Evolutionary conservation across 2,113 vertebrate genomes (phyloP).

Genomic region (Sigmodon hispidus): DNA sequence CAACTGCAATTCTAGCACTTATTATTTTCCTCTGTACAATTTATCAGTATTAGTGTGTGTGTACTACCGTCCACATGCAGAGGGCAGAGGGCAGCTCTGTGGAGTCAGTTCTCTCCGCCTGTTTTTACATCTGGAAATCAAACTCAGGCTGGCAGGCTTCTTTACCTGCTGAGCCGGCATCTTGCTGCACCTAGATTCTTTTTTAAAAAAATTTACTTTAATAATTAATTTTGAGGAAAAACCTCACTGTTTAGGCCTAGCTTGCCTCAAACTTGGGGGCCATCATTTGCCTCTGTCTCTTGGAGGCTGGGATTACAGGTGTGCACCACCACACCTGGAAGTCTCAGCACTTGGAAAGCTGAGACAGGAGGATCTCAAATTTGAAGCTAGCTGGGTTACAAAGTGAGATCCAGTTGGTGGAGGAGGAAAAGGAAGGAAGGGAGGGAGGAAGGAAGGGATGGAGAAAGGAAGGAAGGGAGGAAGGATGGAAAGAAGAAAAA

Average conservation of each 20-base stretch:
- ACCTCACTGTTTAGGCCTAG: too few relatives aligned
- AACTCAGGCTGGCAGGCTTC: background rate
- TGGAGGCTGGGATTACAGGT: too few relatives aligned
- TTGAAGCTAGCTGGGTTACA: background rate
- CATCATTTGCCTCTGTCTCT: too few relatives aligned
- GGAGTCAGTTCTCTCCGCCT: background rate
- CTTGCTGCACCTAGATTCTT: background rate
- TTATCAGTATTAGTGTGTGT: background rate
- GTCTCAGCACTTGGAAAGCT: too few relatives aligned
- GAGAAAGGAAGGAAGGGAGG: too few relatives aligned
- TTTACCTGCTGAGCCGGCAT: background rate
- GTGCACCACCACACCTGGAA: too few relatives aligned
- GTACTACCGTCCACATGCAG: background rate
- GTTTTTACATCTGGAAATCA: background rate
- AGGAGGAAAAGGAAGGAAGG: background rate
- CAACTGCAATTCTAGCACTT: background rate
- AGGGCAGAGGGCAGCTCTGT: background rate
- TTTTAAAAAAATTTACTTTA: background rate
- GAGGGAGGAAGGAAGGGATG: too few relatives aligned
- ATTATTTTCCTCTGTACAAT: background rate
- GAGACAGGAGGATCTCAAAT: background rate
- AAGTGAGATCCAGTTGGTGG: background rate
- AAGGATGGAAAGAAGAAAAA: too few relatives aligned
- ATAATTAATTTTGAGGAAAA: background rate
- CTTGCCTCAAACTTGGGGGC: too few relatives aligned